phyloP scores from a whole-genome alignment of 2,113 vertebrate genomes.

The Pipra filicauda region DNA sequence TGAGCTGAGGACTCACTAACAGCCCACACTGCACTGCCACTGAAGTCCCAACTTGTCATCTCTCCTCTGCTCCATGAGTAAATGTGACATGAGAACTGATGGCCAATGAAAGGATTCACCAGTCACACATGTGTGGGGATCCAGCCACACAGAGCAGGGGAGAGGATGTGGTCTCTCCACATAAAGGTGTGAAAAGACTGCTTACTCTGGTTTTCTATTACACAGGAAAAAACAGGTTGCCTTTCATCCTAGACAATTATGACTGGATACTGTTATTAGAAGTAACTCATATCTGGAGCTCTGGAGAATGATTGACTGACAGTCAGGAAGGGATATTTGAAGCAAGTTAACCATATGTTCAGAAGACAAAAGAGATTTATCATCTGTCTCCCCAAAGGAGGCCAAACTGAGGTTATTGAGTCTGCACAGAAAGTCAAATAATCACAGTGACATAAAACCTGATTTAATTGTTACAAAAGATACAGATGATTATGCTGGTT shows the following conservation, averaged over 20 bases:
- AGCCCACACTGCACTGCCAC: not conserved
- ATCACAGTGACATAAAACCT: not conserved
- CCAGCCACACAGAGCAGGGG: not conserved
- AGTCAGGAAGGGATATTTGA: not conserved
- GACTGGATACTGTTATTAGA: not conserved
- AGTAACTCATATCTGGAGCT: not conserved
- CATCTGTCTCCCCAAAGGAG: not conserved
- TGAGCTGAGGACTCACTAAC: not conserved
- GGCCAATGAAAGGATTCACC: not conserved
- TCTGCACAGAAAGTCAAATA: slow-evolving; percentile 33
- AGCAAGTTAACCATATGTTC: not conserved
- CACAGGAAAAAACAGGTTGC: not conserved
- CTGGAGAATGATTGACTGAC: not conserved
- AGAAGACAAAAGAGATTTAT: slow-evolving; percentile 23
- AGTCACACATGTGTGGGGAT: rapidly evolving
- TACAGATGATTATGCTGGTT: not conserved
- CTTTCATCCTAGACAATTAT: not conserved
- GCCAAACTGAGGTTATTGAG: slow-evolving; percentile 3
- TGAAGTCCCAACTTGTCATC: not conserved
- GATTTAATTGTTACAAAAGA: not conserved
- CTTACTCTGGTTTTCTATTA: not conserved
- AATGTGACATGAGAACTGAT: not conserved
- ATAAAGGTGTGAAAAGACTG: not conserved
- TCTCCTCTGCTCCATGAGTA: not conserved
- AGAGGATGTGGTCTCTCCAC: not conserved